Percentiles rank a stretch among this genome's conserved stretches.
These are phyloP conservation scores for Morelia viridis DNA, from an alignment of 2,797 vertebrate species.

Conservation along the genomic window DNA sequence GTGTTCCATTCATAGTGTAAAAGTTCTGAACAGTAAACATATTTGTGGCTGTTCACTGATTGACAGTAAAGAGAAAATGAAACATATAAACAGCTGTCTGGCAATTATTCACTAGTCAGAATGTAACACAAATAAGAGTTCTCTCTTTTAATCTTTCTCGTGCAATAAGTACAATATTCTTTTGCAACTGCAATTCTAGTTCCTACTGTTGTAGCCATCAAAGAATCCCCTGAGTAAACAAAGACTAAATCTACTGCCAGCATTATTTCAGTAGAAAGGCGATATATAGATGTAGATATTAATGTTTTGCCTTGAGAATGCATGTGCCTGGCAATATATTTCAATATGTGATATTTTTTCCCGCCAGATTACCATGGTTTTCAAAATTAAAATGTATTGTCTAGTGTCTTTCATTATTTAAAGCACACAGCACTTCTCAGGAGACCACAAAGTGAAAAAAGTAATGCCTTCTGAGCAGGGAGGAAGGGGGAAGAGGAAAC, in stretches of 20 bases:
- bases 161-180: background rate
- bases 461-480: background rate
- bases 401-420: background rate
- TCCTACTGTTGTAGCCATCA: background rate
- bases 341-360: background rate
- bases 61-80: background rate
- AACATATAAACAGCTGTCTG: background rate
- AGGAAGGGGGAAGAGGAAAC: too few species aligned
- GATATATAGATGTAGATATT: background rate
- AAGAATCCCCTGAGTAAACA: background rate
- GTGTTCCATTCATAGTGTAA: background rate
- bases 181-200: background rate
- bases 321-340: background rate
- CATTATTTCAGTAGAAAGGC: background rate
- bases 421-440: background rate
- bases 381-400: background rate
- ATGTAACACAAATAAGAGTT: background rate
- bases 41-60: background rate
- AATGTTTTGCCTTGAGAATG: constrained; percentile 4
- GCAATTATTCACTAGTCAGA: constrained; percentile 20
- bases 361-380: background rate
- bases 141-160: background rate
- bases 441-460: background rate
- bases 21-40: constrained; percentile 3
- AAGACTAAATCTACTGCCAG: background rate